phyloP scores from a whole-genome alignment of 2,113 vertebrate species.

The Pipa parva region DNA sequence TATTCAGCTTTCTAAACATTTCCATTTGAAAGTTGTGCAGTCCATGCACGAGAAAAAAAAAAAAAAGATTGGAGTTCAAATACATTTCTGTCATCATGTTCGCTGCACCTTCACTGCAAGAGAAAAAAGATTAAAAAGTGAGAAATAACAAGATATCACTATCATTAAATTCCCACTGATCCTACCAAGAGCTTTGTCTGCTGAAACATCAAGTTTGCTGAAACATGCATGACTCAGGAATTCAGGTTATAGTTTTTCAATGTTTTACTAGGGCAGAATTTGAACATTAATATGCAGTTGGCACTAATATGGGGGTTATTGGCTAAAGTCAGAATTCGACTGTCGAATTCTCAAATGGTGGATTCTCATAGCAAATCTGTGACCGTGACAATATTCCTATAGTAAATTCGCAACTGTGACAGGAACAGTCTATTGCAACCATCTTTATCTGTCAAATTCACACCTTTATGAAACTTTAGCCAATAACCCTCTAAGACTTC shows the following conservation, averaged over 20 bases:
- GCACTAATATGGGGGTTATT: too few relatives aligned
- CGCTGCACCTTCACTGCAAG: not conserved
- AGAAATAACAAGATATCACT: not conserved
- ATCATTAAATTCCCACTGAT: not conserved
- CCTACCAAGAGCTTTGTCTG: not conserved
- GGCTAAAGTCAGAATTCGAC: too few relatives aligned
- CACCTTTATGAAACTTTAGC: too few relatives aligned
- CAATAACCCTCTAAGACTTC: too few relatives aligned
- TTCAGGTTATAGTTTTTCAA: not conserved
- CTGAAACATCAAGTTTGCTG: not conserved
- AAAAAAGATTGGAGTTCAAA: not conserved
- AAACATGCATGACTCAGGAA: conserved; percentile 1
- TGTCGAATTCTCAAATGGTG: too few relatives aligned
- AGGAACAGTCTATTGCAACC: too few relatives aligned
- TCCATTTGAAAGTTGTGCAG: not conserved
- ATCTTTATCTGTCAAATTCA: too few relatives aligned
- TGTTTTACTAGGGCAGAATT: not conserved
- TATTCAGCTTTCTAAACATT: too few relatives aligned
- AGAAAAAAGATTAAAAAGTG: not conserved
- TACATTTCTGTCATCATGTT: not conserved
- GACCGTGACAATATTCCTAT: too few relatives aligned
- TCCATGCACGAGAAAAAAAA: not conserved
- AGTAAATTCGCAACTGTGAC: too few relatives aligned
- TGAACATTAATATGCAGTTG: not conserved
- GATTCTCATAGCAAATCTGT: too few relatives aligned